phyloP scores from a whole-genome alignment of 1,140 invertebrate species.

The Dinoponera quadriceps region DNA sequence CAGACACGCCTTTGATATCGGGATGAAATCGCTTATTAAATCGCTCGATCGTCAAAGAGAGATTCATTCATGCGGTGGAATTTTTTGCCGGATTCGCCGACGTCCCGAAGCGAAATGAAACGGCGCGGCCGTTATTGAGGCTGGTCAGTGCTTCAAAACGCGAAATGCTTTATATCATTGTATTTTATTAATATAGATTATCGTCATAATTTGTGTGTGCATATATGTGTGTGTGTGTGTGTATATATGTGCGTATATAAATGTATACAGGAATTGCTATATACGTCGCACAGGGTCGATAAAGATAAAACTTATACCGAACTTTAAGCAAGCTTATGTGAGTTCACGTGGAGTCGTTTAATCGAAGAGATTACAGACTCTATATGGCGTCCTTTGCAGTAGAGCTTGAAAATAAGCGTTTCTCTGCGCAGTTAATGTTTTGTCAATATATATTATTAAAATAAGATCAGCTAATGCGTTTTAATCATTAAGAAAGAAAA shows the following conservation, averaged over 20 bases:
- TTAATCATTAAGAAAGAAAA: background rate
- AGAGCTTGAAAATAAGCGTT: constrained; percentile 7
- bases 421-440: background rate
- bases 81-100: constrained; percentile 4
- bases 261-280: too few relatives aligned
- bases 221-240: too few relatives aligned
- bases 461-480: background rate
- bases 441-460: background rate
- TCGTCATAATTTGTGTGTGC: background rate
- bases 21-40: background rate
- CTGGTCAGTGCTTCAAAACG: background rate
- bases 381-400: background rate
- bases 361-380: constrained; percentile 44
- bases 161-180: constrained; percentile 16
- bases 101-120: background rate
- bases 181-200: constrained; percentile 40
- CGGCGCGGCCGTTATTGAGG: background rate
- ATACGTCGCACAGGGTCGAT: constrained; percentile 2
- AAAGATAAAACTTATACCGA: constrained; percentile 36
- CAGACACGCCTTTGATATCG: background rate
- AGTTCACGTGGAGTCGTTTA: constrained; percentile 19
- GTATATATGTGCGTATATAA: too few relatives aligned
- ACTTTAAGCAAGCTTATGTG: constrained; percentile 38
- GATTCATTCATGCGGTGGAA: background rate
- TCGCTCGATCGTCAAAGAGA: background rate